Conservation (phyloP, 2,888 invertebrate genomes). For the Eudemis profundana region DNA sequence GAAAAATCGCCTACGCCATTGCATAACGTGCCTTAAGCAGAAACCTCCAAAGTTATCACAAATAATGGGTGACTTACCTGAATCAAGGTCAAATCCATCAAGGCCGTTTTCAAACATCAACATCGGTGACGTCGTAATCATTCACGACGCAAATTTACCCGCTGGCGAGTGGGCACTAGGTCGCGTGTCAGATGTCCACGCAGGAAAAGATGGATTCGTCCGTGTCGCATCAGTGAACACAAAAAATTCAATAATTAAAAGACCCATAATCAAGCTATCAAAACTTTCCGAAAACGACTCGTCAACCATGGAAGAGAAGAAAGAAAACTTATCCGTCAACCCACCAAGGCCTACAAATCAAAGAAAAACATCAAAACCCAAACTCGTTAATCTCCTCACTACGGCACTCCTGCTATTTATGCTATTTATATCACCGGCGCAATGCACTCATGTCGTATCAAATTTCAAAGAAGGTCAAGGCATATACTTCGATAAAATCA, state of each 20-base stretch:
- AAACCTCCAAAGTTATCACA: conserved; percentile 14
- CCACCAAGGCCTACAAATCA: not conserved
- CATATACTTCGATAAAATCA: too few species aligned
- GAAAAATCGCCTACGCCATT: conserved; percentile 16
- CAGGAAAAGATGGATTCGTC: conserved; percentile 8
- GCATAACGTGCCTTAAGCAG: conserved; percentile 16
- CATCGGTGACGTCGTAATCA: conserved; percentile 9
- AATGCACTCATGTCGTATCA: too few species aligned
- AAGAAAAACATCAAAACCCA: not conserved
- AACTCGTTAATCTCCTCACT: not conserved
- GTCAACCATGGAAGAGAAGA: not conserved
- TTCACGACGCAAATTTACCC: conserved; percentile 14
- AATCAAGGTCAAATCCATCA: conserved; percentile 4
- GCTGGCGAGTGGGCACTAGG: conserved; percentile 20
- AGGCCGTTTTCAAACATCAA: not conserved
- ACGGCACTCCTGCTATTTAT: conserved; percentile 15
- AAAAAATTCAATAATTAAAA: not conserved
- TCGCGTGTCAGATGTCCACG: conserved; percentile 3
- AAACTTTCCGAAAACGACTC: conserved; percentile 9
- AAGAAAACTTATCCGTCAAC: not conserved
- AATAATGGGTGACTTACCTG: conserved; percentile 32
- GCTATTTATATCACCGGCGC: too few species aligned
- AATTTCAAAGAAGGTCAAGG: too few species aligned
- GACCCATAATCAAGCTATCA: conserved; percentile 4
- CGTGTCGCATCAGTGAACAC: conserved; percentile 8